Evolutionary conservation across 2,113 vertebrate genomes (phyloP), one percentile per base, ranked within the genome.

Genomic region (Channa maculata): DNA sequence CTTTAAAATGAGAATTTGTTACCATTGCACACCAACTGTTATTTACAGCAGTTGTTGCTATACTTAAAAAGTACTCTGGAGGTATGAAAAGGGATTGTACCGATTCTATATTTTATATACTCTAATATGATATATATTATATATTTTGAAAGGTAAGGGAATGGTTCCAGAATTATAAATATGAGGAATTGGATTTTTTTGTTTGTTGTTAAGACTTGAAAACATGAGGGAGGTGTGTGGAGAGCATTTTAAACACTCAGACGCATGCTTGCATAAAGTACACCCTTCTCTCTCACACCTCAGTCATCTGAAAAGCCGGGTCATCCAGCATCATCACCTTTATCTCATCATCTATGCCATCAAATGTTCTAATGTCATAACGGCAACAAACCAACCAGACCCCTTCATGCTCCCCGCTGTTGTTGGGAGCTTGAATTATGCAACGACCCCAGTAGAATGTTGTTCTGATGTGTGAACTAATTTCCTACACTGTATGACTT

Each of bases 21-120:
- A 89, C 79, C 78, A 91, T 90, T 90, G 87, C 88, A 91, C 92
- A 91, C 89, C 76, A 89, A 93, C 91, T 94, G 92, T 86, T 75
- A 88, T 92, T 92, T 89, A 86, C 84, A 75, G 84, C 92, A 92
- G 88, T 90, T 92, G 91, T 88, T 88, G 91, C 89, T 92, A 91
- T 91, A 92, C 86, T 88, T 91, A 92, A 91, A 86, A 86, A 89
- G 77, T 87, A 89, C 90, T 92, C 89, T 93, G 89, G 90, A 95
- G 88, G 79, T 91, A 91, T 93, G 89, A 92, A 92, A 92, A 88
- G 84, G 93, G 91, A 92, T 92, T 91, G 92, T 90, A 92, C 92
- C 90, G 70, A 92, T 93, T 94, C 92, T 94, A 94, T 95, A 94
- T 94, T 95, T 95, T 94, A 93, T 94, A 94, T 92, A 92, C 91